Evolutionary conservation across 2,797 vertebrate genomes (phyloP).

Genomic region (Spinus olivaceus): DNA sequence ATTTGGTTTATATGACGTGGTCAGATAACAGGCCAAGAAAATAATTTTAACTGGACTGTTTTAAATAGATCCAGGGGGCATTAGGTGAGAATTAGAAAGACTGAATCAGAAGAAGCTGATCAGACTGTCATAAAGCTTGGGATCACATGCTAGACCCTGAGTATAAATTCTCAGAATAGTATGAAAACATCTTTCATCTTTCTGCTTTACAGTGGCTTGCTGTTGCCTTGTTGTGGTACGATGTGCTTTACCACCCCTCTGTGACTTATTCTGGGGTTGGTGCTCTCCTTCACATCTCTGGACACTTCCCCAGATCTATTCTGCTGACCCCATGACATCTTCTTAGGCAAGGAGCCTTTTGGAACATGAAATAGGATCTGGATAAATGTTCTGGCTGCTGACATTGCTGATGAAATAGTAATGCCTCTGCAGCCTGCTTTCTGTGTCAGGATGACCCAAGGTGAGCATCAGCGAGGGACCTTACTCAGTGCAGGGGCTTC

Average conservation of each 20-base stretch:
- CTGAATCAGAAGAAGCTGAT: background rate
- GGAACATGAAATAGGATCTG: background rate
- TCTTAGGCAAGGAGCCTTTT: background rate
- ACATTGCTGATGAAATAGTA: background rate
- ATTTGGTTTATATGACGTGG: background rate
- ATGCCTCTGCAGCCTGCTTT: background rate
- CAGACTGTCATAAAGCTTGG: background rate
- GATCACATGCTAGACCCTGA: background rate
- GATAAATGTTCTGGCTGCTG: background rate
- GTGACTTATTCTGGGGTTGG: background rate
- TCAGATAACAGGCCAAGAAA: background rate
- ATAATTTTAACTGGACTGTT: background rate
- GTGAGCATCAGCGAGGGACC: background rate
- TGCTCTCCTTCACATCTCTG: background rate
- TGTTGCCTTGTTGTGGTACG: accelerated
- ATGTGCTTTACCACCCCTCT: background rate
- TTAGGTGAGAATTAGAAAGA: background rate
- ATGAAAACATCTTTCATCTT: background rate
- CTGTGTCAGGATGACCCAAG: background rate
- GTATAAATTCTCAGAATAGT: background rate
- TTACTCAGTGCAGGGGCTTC: background rate
- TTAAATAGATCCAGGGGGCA: background rate
- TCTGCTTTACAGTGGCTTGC: background rate
- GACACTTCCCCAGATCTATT: background rate
- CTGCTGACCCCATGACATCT: background rate